Evolutionary conservation across 2,797 vertebrate species (phyloP).

Genomic region (Molossus alvarezi): DNA sequence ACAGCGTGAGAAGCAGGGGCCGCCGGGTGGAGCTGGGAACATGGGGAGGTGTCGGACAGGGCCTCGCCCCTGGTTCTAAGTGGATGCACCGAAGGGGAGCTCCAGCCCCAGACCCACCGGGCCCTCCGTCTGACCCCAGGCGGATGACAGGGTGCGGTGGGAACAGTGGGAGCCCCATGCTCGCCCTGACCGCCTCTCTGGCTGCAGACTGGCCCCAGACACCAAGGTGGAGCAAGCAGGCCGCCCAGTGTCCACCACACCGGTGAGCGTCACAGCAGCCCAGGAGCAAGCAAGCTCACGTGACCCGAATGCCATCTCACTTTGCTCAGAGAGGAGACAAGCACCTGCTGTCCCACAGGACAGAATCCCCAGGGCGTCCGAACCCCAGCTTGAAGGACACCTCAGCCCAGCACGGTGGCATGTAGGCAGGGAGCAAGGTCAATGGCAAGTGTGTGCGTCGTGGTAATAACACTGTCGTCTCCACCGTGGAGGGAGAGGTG

Average conservation of each 20-base stretch:
- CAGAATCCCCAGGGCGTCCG: neutral
- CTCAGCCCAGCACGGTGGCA: neutral
- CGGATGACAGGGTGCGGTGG: neutral
- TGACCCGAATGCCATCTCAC: accelerated
- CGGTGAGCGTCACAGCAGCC: neutral
- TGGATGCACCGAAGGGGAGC: neutral
- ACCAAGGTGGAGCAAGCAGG: neutral
- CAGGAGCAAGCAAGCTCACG: neutral
- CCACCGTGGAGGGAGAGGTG: too few species aligned
- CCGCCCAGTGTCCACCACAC: neutral
- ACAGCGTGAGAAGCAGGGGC: neutral
- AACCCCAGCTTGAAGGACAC: neutral
- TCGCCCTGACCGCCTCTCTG: neutral
- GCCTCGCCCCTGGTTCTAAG: neutral
- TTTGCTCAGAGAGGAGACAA: neutral
- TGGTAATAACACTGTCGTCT: too few species aligned
- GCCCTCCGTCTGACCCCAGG: neutral
- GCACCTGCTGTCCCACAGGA: neutral
- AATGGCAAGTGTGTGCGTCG: too few species aligned
- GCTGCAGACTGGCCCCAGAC: neutral
- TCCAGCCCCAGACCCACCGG: neutral
- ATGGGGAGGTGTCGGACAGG: neutral
- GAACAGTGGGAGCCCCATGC: neutral
- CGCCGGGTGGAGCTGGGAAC: neutral
- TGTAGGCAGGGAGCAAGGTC: too few species aligned